Conservation (phyloP, 2,888 invertebrate species). For the Hypolimnas misippus region DNA sequence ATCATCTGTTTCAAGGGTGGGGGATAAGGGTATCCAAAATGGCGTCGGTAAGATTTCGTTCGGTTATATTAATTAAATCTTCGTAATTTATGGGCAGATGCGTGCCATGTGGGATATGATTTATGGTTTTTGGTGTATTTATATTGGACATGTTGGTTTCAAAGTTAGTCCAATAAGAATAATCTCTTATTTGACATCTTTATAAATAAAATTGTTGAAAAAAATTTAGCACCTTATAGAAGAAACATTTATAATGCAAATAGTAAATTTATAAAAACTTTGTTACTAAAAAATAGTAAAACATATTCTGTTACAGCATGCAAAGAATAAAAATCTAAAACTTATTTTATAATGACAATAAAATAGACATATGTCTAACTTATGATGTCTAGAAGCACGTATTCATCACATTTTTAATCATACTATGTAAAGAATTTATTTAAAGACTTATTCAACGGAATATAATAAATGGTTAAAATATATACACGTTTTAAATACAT, state of each 20-base stretch:
- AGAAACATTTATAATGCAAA: not conserved
- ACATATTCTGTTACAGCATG: too few species aligned
- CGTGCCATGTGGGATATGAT: constrained; percentile 72
- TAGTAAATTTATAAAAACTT: not conserved
- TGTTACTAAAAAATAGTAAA: too few species aligned
- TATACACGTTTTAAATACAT: too few species aligned
- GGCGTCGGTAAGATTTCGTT: constrained; percentile 82
- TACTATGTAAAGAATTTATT: too few species aligned
- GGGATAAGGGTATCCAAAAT: constrained; percentile 78
- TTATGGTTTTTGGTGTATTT: constrained; percentile 65
- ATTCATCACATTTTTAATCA: too few species aligned
- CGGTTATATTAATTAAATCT: constrained; percentile 82
- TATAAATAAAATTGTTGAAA: not conserved
- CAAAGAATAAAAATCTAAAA: too few species aligned
- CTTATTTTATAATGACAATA: too few species aligned
- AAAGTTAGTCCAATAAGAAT: not conserved
- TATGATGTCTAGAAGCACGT: too few species aligned
- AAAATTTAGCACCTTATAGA: too few species aligned
- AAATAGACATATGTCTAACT: too few species aligned
- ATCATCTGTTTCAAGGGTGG: constrained; percentile 79
- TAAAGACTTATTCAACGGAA: too few species aligned
- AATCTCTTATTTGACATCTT: not conserved
- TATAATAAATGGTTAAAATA: too few species aligned
- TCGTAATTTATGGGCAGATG: constrained; percentile 78
- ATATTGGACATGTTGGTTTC: not conserved